Evolutionary conservation across 2,113 vertebrate genomes (phyloP).

Genomic region (Cinclus mexicanus): DNA sequence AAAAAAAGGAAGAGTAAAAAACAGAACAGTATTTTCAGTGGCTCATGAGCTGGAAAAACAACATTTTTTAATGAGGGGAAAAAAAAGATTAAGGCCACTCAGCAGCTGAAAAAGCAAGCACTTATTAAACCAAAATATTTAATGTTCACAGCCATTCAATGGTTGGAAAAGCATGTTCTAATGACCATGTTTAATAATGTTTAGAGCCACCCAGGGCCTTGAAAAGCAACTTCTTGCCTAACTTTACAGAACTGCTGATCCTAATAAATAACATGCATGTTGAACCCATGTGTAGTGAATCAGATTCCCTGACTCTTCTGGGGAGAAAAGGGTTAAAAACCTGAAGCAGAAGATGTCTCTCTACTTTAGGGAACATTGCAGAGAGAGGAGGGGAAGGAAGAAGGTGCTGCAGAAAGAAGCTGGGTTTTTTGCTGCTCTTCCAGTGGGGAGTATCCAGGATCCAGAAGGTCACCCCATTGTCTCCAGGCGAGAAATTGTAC

Average conservation of each 20-base stretch:
- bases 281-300: not conserved
- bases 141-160: constrained; percentile 56
- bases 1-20: not conserved
- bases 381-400: not conserved
- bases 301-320: not conserved
- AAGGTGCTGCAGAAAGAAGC: not conserved
- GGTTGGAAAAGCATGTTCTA: constrained; percentile 58
- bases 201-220: constrained; percentile 63
- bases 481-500: not conserved
- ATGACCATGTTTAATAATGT: constrained; percentile 60
- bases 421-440: not conserved
- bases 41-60: constrained; percentile 65
- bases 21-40: constrained; percentile 62
- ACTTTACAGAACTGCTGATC: not conserved
- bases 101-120: constrained; percentile 70
- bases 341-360: not conserved
- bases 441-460: not conserved
- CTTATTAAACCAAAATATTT: constrained; percentile 72
- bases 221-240: constrained; percentile 44
- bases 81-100: constrained; percentile 58
- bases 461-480: not conserved
- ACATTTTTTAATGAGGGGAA: constrained; percentile 56
- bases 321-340: not conserved
- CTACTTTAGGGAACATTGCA: not conserved
- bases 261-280: not conserved